A percentile compares a stretch with the other conserved stretches of the same genome.
Conservation (phyloP, 2,888 invertebrate genomes). For the Diogma glabrata region DNA sequence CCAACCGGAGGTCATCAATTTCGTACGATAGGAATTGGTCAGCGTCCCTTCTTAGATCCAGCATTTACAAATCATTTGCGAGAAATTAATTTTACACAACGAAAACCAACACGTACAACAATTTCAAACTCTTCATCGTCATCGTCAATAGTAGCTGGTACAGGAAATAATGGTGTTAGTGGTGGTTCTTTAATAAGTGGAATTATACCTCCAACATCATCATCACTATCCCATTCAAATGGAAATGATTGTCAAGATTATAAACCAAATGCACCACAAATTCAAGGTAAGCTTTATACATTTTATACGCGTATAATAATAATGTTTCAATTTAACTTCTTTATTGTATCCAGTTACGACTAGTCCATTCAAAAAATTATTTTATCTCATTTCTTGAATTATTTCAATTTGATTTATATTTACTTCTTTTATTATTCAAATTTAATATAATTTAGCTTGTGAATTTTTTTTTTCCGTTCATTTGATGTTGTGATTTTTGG, state of each 20-base stretch:
- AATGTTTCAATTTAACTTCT: too few relatives aligned
- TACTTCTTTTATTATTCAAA: too few relatives aligned
- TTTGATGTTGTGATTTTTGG: too few relatives aligned
- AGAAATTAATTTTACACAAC: conserved; percentile 58
- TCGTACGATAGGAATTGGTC: conserved; percentile 59
- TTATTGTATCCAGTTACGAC: too few relatives aligned
- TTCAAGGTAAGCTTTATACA: conserved; percentile 32
- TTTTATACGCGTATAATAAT: too few relatives aligned
- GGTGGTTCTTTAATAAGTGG: background rate
- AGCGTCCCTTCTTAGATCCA: conserved; percentile 54
- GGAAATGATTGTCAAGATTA: conserved; percentile 47
- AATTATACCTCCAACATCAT: conserved; percentile 7
- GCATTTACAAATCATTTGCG: conserved; percentile 53
- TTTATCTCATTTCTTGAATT: too few relatives aligned
- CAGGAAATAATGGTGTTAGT: background rate
- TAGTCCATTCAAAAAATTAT: too few relatives aligned
- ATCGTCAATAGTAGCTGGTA: conserved; percentile 30
- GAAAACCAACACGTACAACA: conserved; percentile 38
- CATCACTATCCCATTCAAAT: conserved; percentile 28
- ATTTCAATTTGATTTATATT: too few relatives aligned
- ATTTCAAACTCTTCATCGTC: conserved; percentile 28
- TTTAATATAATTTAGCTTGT: too few relatives aligned
- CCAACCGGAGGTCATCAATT: conserved; percentile 54
- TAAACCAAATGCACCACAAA: conserved; percentile 46
- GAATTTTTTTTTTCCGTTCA: too few relatives aligned